Base-by-base conservation (phyloP, 2,113 vertebrate species). In the Tetrax tetrax region DNA sequence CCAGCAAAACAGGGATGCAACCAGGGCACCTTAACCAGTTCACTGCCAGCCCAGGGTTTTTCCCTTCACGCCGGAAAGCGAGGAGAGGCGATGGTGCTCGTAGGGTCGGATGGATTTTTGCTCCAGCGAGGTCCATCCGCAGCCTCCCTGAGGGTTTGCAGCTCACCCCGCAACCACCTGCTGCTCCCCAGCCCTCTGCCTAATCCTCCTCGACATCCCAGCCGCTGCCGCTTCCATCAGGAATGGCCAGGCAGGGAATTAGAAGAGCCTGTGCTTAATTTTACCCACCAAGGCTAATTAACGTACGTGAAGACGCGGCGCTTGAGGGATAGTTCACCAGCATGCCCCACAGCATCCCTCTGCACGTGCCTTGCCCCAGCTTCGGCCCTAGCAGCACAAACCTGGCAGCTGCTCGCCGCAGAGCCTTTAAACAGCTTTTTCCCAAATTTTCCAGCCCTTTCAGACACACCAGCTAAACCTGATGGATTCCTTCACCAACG, bases 311-410 rank as follows among this genome's bases (percentile, higher is more conserved):
- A 76, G 94, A n/a, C 2, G 90, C 18, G 1, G 81, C 31, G 2
- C 89, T 19, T 8, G 25, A n/a, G 3, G 90, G 28, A 82, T 82
- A 20, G 63, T 59, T 87, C 90, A 9, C 7, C 6, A 53, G 72
- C 72, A 24, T 2, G 0, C 0, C 0, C 80, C 18, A 33, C 31
- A 31, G 43, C 69, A 2, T 12, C 5, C 2, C 83, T 59, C 76
- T 2, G 0, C 15, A 0, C 0, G 0, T 24, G 38, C 23, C 33
- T 41, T 19, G 57, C n/a, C 48, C 24, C 1, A 29, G 19, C 41
- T 35, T 33, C 25, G 70, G 25, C 29, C 66, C 1, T 0, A 2
- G 2, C 31, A 27, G 13, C 9, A 4, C 14, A 37, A 77, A 28
- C 33, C 29, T 80, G 7, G 24, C 28, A 43, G 29, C 43, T 25